A percentile compares a stretch with the other conserved stretches of the same genome.
phyloP scores from a whole-genome alignment of 2,113 vertebrate species.

The Oryzias melastigma region DNA sequence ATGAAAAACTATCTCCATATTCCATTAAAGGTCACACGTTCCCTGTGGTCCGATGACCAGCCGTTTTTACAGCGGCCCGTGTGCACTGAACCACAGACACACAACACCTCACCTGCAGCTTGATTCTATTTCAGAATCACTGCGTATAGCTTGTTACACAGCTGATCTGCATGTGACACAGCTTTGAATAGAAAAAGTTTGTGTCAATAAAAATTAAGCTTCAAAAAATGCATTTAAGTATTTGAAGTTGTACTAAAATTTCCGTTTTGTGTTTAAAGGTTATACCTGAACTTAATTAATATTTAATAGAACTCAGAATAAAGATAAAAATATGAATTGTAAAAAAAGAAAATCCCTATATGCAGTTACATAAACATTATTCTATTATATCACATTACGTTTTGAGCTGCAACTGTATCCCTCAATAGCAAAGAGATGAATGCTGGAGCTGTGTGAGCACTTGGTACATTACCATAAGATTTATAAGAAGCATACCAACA shows the following conservation, averaged over 20 bases:
- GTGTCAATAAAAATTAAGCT: too few species aligned
- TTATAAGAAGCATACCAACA: conserved; percentile 59
- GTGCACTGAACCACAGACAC: conserved; percentile 38
- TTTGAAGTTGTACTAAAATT: conserved; percentile 1
- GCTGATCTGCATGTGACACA: background rate
- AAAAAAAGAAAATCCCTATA: conserved; percentile 10
- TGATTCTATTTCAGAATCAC: conserved; percentile 28
- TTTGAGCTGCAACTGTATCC: conserved; percentile 10
- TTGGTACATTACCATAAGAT: conserved; percentile 43
- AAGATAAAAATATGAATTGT: background rate
- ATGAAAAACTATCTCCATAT: conserved; percentile 53
- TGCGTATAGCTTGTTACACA: conserved; percentile 16
- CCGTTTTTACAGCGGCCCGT: conserved; percentile 48
- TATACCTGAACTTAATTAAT: background rate
- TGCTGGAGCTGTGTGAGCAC: conserved; percentile 8
- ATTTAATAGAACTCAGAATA: background rate
- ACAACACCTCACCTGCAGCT: conserved; percentile 43
- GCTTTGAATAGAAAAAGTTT: too few species aligned
- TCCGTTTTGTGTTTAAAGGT: conserved; percentile 4
- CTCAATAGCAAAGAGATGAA: conserved; percentile 13
- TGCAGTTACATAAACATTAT: background rate
- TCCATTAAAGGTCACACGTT: conserved; percentile 59
- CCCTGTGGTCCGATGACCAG: conserved; percentile 60
- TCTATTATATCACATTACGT: conserved; percentile 4
- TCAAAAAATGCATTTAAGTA: background rate